Base-by-base conservation (phyloP, 2,113 vertebrate species). In the Oncorhynchus nerka region DNA sequence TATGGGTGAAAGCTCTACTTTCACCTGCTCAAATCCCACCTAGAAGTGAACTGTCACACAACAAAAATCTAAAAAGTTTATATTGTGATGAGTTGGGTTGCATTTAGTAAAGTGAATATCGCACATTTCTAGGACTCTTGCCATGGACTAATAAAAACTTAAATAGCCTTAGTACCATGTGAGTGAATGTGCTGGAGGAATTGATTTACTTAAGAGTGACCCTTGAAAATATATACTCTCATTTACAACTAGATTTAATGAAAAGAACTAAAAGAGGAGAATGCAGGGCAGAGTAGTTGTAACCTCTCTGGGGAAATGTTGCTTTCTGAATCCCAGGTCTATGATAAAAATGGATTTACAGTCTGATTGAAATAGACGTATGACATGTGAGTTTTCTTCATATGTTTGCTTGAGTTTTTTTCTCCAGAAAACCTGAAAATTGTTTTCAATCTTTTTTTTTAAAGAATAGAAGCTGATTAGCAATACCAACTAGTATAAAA, bases 61-160 rank as follows among this genome's bases (percentile, higher is more conserved):
- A 5, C 19, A 55, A 55, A 34, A 34, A 55, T 32, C 32, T 22
- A 68, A 32, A 34, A 32, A 16, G 32, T 67, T 28, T 67, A 30
- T 32, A 57, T 32, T 22, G 30, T 69, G 66, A 70, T 76, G 66
- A 57, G 45, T 69, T 61, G 20, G 51, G 55, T 59, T 39, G 67
- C 68, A 76, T 61, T 70, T 62, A 59, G 65, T 59, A 34, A 66
- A 75, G 75, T 39, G n/a, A 61, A 15, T 24, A 68, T 61, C 12
- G 67, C 16, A 76, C 28, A 70, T 61, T 57, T 70, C 75, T 68
- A 76, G 75, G 68, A 76, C 61, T 22, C 5, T 55, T 70, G 75
- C 75, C 67, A 70, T 19, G 20, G 75, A 30, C 75, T 68, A 70
- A 76, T 76, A 76, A 70, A 76, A 76, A 61, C 30, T 22, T 64